Evolutionary conservation across 2,888 invertebrate genomes (phyloP).

Genomic region (Synergus gifuensis): DNA sequence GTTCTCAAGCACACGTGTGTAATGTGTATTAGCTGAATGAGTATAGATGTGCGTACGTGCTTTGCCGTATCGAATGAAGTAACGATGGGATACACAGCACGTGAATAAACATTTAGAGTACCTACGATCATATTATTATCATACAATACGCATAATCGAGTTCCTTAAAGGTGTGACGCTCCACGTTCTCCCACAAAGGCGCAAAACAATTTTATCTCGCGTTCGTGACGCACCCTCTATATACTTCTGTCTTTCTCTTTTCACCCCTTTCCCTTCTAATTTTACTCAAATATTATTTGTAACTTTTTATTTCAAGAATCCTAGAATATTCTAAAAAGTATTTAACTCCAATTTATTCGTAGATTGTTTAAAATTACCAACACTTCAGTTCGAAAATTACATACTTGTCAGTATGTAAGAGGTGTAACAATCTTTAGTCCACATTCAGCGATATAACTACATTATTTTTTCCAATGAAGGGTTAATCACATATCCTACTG

Average conservation of each 20-base stretch:
- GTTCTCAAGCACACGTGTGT: constrained; percentile 40
- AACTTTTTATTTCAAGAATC: background rate
- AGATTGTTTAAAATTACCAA: background rate
- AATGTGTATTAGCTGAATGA: background rate
- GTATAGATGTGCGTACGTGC: constrained; percentile 51
- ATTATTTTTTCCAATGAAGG: constrained; percentile 10
- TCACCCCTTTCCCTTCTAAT: background rate
- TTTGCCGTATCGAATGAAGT: constrained; percentile 58
- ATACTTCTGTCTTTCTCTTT: background rate
- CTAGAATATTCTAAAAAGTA: no score
- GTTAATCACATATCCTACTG: constrained; percentile 20
- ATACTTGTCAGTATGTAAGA: background rate
- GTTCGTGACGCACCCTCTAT: constrained; percentile 19
- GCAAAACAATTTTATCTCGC: background rate
- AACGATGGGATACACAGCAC: constrained; percentile 66
- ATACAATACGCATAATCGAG: constrained; percentile 67
- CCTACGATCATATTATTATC: constrained; percentile 63
- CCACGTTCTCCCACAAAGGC: constrained; percentile 29
- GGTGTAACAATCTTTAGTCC: background rate
- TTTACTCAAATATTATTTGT: background rate
- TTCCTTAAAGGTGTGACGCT: constrained; percentile 61
- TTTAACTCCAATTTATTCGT: background rate
- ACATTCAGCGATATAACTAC: background rate
- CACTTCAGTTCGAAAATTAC: no score
- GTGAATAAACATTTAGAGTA: constrained; percentile 67